Conservation (phyloP, 2,113 vertebrate species). For the Aldabrachelys gigantea region DNA sequence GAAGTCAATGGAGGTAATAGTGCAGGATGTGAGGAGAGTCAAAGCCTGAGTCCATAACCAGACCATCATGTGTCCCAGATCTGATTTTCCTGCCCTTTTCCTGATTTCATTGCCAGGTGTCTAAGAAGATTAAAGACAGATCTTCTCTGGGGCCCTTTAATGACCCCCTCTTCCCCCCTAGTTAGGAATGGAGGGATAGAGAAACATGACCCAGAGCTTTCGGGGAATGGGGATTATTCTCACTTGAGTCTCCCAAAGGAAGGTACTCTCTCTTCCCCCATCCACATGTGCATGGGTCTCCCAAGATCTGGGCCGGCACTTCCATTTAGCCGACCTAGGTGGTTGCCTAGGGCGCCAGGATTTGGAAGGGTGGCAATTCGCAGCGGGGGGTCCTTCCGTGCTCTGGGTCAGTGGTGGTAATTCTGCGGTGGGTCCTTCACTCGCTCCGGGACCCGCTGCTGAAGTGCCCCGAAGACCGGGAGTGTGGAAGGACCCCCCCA, state of each 20-base stretch:
- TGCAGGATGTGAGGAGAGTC: background rate
- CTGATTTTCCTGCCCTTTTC: slow-evolving; percentile 11
- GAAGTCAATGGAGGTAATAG: background rate
- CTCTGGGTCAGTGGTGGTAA: too few relatives aligned
- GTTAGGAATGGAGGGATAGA: background rate
- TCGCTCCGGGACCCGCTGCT: too few relatives aligned
- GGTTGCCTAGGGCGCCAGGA: too few relatives aligned
- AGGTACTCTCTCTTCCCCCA: background rate
- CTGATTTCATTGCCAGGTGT: background rate
- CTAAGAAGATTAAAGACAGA: slow-evolving; percentile 69
- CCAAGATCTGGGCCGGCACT: background rate
- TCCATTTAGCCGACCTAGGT: too few relatives aligned
- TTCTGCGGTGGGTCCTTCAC: too few relatives aligned
- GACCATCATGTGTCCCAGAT: background rate
- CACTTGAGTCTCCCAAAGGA: accelerated
- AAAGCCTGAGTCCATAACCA: background rate
- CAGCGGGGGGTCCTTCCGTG: too few relatives aligned
- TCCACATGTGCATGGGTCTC: background rate
- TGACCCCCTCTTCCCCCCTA: background rate
- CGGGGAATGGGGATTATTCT: background rate
- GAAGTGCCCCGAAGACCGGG: too few relatives aligned
- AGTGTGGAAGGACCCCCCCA: too few relatives aligned
- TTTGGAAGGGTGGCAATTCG: too few relatives aligned
- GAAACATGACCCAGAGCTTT: background rate
- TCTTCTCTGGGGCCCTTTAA: background rate